Evolutionary conservation across 2,888 invertebrate species (phyloP), one percentile per base, ranked within the genome.

Genomic region (Ophioninae sp.): DNA sequence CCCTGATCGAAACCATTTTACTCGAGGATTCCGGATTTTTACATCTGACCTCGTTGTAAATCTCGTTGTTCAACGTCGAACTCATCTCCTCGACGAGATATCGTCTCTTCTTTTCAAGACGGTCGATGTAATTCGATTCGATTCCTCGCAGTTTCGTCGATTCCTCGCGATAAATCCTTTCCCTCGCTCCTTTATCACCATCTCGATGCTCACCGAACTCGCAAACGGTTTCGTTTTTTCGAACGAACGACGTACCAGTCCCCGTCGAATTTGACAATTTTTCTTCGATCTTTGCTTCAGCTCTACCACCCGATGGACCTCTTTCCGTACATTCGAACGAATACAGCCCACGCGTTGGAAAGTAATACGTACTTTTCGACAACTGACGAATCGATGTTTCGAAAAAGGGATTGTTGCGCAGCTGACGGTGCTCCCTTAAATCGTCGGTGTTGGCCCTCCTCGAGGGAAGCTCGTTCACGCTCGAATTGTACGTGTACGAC

Each of bases 331-430:
- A 90, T 0, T 85, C 80, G 65, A 91, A 91, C 41, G 88, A 85
- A 83, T 91, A 95, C 20, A 95, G 89, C 37, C 93, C 93, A 7
- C 94, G 93, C 0, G 95, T 94, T 1, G 96, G 96, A 88, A 96
- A 96, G 91, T 95, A 96, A 84, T 95, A 93, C 78, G 93, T 91
- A 59, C 92, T 93, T 50, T 93, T 93, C 0, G 95, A 94, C 7
- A 95, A 89, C 89, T 93, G 94, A 17, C 95, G 93, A 62, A 96
- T 93, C 0, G 95, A 94, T 0, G 94, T 94, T 80, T 94, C 94
- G 87, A 94, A 95, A 81, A 93, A 93, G 17, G 94, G 94, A 85
- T 95, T 94, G 87, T 95, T 95, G 50, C 91, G 93, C 87, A 96
- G 89, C 65, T 94, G 93, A 78, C 94, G 93, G 20, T 94, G 93